These are phyloP conservation scores for Emydoidea blandingii DNA, from an alignment of 2,797 vertebrate genomes.

Conservation along the genomic window DNA sequence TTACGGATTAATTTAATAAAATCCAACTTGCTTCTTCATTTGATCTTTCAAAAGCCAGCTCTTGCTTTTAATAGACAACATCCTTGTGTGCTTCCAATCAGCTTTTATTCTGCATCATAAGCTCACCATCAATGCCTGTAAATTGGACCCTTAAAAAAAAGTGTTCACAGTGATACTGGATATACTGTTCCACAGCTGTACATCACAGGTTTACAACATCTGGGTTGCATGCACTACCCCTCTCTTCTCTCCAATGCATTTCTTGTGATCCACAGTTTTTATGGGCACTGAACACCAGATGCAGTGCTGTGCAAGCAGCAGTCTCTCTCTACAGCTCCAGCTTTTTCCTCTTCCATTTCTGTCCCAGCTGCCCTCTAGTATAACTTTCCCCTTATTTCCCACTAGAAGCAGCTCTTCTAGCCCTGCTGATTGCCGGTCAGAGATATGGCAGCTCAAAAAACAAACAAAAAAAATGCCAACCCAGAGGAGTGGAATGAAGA, in stretches of 20 bases:
- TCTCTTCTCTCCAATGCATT: background rate
- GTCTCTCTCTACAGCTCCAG: background rate
- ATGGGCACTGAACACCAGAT: background rate
- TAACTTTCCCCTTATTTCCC: background rate
- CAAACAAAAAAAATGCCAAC: background rate
- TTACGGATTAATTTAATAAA: conserved; percentile 1
- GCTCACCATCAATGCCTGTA: background rate
- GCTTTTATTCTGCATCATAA: background rate
- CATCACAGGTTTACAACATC: background rate
- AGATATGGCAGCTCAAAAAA: background rate
- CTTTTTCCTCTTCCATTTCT: background rate
- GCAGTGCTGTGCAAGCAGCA: background rate
- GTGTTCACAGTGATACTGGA: background rate
- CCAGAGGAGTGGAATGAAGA: background rate
- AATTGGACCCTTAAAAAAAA: background rate
- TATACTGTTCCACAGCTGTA: background rate
- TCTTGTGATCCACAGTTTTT: background rate
- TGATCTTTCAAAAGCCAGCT: background rate
- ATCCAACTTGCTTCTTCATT: background rate
- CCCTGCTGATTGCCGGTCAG: background rate
- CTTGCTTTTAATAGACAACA: background rate
- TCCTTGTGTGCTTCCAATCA: background rate
- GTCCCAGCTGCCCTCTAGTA: background rate
- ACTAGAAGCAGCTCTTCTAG: background rate
- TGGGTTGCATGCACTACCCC: background rate